Base-by-base conservation (phyloP, 2,113 vertebrate species). In the Columba livia region DNA sequence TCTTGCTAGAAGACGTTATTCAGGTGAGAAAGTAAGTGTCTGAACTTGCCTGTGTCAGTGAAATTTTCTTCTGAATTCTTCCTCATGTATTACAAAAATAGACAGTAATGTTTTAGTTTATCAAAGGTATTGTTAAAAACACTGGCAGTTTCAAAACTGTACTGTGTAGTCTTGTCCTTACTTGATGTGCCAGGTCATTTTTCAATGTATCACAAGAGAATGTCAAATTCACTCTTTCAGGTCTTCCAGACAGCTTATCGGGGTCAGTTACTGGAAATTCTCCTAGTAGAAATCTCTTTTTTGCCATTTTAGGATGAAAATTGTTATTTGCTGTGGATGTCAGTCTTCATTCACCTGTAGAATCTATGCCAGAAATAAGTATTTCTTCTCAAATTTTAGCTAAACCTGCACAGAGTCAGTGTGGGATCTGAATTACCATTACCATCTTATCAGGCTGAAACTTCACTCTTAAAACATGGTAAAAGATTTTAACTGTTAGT, bases 301-400 rank as follows among this genome's bases (percentile, higher is more conserved):
- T 34, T 21, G 12, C 13, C 21, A 58, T 66, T 93, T 94, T 87
- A 90, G 57, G 79, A 62, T 12, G 12, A 34, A 95, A 94, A 83
- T 91, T 91, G 64, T 91, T 86, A 71, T 90, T 92, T 89, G 50
- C 36, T 61, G 64, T 78, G 53, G 50, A 77, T 93, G 36, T 94
- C 90, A 93, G 48, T 65, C 58, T 88, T 93, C 28, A 95, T 94
- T 90, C 32, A 90, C 89, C 61, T 50, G 16, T 61, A 70, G 54
- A 79, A 88, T 70, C 29, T 86, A 26, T 78, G 50, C 31, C 36
- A 89, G 48, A 75, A 60, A 71, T 51, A 80, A 60, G 11, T 69
- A 71, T 38, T 89, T 83, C 28, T 84, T 82, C 71, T 90, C 53
- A 51, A 64, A 60, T 82, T 94, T 89, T 56, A 78, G 26, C 20